Evolutionary conservation across 2,888 invertebrate genomes (phyloP).

Genomic region (Heliconius aoede): DNA sequence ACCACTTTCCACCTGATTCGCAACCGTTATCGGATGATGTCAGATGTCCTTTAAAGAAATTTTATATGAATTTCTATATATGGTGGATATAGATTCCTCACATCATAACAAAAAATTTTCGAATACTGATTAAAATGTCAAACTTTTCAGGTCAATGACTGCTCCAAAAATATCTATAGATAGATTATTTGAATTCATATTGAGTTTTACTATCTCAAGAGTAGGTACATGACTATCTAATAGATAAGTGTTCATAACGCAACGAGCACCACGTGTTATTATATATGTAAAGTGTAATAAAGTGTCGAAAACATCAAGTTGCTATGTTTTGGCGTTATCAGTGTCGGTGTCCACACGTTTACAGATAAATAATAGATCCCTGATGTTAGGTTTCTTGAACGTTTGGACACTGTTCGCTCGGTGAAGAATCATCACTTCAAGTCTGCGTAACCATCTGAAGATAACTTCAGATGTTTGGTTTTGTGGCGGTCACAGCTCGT

Average conservation of each 20-base stretch:
- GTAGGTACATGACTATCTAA: neutral
- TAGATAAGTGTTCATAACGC: neutral
- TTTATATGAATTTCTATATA: no score
- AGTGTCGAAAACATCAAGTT: neutral
- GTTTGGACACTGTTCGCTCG: no score
- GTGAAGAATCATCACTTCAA: no score
- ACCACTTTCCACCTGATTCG: no score
- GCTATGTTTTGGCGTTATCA: neutral
- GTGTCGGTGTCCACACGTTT: neutral
- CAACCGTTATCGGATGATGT: no score
- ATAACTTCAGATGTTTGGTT: no score
- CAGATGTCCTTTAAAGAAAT: no score
- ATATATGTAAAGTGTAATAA: neutral
- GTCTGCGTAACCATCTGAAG: no score
- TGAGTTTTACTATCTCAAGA: slow-evolving; percentile 1
- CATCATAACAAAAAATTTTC: neutral
- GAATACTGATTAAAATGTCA: neutral
- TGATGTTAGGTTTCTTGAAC: no score
- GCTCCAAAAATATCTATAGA: slow-evolving; percentile 11
- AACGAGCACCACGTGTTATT: neutral
- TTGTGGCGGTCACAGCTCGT: no score
- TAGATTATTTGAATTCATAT: slow-evolving; percentile 16
- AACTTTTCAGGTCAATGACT: slow-evolving; percentile 19
- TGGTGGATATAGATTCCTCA: no score
- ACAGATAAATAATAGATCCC: neutral